These are phyloP conservation scores for Himalopsyche kuldschensis DNA, from an alignment of 2,888 invertebrate genomes.

Conservation along the genomic window DNA sequence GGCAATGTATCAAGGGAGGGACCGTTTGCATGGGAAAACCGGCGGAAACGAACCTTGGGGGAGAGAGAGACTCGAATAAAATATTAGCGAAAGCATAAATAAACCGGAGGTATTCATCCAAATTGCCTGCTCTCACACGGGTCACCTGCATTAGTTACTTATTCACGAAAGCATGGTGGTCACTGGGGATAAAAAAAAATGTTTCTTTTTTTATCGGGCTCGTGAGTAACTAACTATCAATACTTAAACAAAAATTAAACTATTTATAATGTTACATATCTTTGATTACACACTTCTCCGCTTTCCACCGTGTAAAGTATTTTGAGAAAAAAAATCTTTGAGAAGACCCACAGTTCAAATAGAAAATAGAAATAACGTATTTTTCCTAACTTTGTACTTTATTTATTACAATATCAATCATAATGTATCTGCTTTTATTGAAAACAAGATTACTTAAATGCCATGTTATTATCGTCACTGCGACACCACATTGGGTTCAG, in stretches of 20 bases:
- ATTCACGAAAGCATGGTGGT: not conserved
- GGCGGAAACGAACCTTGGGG: slow-evolving; percentile 25
- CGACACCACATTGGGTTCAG: no score
- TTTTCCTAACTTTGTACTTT: no score
- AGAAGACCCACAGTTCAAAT: no score
- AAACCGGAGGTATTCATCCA: slow-evolving; percentile 24
- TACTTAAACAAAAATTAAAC: not conserved
- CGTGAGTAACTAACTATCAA: not conserved
- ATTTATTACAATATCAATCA: no score
- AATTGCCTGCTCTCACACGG: slow-evolving; percentile 12
- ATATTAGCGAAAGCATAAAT: slow-evolving; percentile 31
- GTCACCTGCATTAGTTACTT: not conserved
- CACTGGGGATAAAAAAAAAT: not conserved
- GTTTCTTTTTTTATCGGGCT: not conserved
- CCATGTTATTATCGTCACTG: no score
- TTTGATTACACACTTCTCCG: no score
- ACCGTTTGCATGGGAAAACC: slow-evolving; percentile 30
- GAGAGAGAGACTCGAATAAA: slow-evolving; percentile 25
- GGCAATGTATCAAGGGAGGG: slow-evolving; percentile 18
- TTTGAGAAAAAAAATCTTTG: no score
- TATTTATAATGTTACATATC: not conserved
- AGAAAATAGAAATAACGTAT: no score
- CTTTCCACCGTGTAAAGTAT: no score
- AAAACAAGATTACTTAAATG: no score
- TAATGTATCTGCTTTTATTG: no score